Evolutionary conservation across 2,797 vertebrate genomes (phyloP), one percentile per base, ranked within the genome.

Genomic region (Pangasius krempfi): DNA sequence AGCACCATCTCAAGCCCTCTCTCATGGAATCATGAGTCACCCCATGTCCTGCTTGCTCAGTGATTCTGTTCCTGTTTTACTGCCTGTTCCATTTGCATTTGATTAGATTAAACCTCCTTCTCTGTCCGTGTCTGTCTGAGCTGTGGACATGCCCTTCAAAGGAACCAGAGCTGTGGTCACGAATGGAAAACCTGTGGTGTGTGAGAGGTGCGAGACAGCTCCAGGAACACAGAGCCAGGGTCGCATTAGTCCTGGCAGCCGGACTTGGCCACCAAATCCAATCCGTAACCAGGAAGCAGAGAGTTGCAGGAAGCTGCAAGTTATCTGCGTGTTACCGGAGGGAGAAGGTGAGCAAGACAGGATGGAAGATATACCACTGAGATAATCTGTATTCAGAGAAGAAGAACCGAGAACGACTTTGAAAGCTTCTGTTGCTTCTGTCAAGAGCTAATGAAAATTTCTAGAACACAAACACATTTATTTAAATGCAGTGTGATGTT

Each of bases 1-100:
- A 87, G 82, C 86, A 78, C 78, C 64, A 84, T 83, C 83, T 58
- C 60, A 73, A 60, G 85, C 75, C 73, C 44, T 89, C 73, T 73
- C 75, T 70, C 82, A 85, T 64, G 40, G 44, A 87, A 52, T 85
- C 27, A 76, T 89, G 86, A 87, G 89, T 89, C 89, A 89, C 62
- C 30, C 72, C 4, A 5, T 66, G 50, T 47, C 80, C 66, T 16
- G 30, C 84, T 81, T 72, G 85, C 79, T 87, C 86, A 37, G 44
- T 76, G 33, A 84, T 54, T 87, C 79, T 68, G 70, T 89, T 87
- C 80, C 72, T 37, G 37, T 87, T 84, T 89, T 73, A 62, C 81
- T 89, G 86, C 62, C 72, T 87, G 72, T 70, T 75, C 70, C 44
- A 78, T 89, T 87, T 84, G 85, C 85, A 87, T 87, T 68, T 83